phyloP scores from a whole-genome alignment of 2,113 vertebrate species.

The Anhinga rufa region DNA sequence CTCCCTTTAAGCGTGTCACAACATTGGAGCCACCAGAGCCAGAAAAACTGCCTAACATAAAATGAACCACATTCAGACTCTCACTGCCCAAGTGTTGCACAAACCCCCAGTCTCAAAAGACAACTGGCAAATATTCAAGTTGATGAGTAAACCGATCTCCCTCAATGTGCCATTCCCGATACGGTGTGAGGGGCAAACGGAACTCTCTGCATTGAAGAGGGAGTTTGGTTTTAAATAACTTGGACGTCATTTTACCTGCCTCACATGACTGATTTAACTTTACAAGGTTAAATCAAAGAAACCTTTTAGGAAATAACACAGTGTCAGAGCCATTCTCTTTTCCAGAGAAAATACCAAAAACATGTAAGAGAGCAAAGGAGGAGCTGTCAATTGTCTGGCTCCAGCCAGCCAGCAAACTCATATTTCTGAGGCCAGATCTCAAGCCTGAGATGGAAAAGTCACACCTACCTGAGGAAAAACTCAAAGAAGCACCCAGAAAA shows the following conservation, averaged over 20 bases:
- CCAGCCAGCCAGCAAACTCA: neutral
- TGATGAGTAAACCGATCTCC: neutral
- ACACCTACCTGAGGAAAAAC: neutral
- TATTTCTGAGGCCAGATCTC: neutral
- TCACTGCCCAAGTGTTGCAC: neutral
- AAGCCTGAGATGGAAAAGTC: neutral
- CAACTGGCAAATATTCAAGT: neutral
- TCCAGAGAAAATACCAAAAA: neutral
- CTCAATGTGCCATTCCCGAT: neutral
- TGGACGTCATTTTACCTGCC: neutral
- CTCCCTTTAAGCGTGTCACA: constrained; percentile 11
- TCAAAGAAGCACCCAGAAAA: neutral
- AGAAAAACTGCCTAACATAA: neutral
- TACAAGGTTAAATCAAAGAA: neutral
- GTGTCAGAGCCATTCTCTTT: neutral
- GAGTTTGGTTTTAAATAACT: neutral
- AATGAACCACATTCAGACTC: constrained; percentile 29
- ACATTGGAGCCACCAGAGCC: neutral
- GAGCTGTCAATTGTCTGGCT: neutral
- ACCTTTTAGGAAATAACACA: neutral
- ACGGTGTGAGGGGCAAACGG: accelerated
- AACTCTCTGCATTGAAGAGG: neutral
- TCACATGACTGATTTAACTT: neutral
- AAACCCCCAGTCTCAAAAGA: neutral
- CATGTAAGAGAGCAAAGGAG: neutral